phyloP scores from a whole-genome alignment of 1,140 invertebrate species.

The Trichoplusia ni region DNA sequence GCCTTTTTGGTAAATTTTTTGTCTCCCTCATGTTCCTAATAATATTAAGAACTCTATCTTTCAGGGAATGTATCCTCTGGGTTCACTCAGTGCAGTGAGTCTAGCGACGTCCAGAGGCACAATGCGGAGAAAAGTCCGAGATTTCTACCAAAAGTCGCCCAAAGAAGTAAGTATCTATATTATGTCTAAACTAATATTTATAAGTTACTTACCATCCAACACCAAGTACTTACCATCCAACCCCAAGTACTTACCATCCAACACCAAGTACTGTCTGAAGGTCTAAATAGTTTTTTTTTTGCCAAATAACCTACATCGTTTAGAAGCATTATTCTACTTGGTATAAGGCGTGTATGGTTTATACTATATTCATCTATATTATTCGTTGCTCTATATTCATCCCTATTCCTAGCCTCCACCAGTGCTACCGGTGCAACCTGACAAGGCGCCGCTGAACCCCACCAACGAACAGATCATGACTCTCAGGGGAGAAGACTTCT shows the following conservation, averaged over 20 bases:
- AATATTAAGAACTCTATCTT: constrained; percentile 23
- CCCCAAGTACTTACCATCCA: too few relatives aligned
- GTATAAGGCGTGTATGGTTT: too few relatives aligned
- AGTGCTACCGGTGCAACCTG: constrained; percentile 53
- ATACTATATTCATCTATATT: not conserved
- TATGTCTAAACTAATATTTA: too few relatives aligned
- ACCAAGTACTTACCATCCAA: too few relatives aligned
- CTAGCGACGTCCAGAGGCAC: constrained; percentile 60
- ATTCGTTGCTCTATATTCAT: too few relatives aligned
- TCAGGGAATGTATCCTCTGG: constrained; percentile 61
- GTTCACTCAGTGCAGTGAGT: constrained; percentile 63
- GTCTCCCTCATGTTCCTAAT: too few relatives aligned
- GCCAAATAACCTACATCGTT: too few relatives aligned
- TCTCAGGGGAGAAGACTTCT: constrained; percentile 65
- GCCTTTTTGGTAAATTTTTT: too few relatives aligned
- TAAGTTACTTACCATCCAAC: too few relatives aligned
- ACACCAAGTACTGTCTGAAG: too few relatives aligned
- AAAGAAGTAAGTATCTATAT: constrained; percentile 63
- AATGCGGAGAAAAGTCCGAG: constrained; percentile 52
- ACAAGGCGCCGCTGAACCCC: constrained; percentile 43
- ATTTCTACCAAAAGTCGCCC: constrained; percentile 66
- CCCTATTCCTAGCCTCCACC: constrained; percentile 46
- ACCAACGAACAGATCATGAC: constrained; percentile 61
- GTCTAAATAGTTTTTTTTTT: too few relatives aligned
- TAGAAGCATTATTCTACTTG: too few relatives aligned